Evolutionary conservation across 2,113 vertebrate genomes (phyloP).

Genomic region (Merops nubicus): DNA sequence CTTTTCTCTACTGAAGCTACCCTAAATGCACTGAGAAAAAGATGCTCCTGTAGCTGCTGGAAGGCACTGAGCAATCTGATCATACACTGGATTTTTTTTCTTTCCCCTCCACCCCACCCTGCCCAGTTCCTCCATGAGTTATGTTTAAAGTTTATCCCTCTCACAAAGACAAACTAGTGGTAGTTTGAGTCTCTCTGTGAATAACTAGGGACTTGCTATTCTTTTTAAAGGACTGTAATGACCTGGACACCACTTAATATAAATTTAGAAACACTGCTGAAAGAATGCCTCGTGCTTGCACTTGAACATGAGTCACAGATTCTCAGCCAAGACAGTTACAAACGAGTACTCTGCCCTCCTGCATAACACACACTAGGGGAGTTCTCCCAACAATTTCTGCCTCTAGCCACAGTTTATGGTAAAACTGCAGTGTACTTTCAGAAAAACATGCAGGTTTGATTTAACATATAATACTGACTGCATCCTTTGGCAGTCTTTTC

Average conservation of each 20-base stretch:
- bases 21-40: background rate
- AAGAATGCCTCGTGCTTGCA: background rate
- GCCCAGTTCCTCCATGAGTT: background rate
- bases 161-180: background rate
- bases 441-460: conserved; percentile 1
- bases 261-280: background rate
- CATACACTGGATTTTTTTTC: background rate
- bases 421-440: background rate
- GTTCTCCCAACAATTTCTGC: background rate
- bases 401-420: background rate
- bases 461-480: background rate
- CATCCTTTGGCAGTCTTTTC: background rate
- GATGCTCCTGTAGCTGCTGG: background rate
- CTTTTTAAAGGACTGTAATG: background rate
- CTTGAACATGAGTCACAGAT: background rate
- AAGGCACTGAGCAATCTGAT: background rate
- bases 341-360: background rate
- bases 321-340: background rate
- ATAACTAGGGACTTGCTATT: background rate
- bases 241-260: background rate
- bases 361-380: background rate
- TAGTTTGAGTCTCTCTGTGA: background rate
- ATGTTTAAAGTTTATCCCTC: background rate
- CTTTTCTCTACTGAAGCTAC: background rate
- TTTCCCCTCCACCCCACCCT: too few species aligned